phyloP scores from a whole-genome alignment of 2,888 invertebrate species.

The Cryptosula pallasiana region DNA sequence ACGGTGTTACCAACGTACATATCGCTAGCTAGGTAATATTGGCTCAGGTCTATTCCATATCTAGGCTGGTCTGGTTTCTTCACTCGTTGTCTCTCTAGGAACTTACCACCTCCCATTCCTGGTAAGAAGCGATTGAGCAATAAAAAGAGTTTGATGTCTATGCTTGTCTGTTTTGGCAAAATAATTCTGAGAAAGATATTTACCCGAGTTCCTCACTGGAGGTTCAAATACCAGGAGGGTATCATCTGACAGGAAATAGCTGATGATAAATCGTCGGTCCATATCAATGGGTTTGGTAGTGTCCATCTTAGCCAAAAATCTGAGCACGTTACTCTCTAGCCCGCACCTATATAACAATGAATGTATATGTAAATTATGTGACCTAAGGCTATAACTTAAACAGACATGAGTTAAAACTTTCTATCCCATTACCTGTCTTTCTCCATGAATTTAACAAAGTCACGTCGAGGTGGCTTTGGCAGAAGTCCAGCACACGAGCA shows the following conservation, averaged over 20 bases:
- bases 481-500: conserved; percentile 77
- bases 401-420: conserved; percentile 25
- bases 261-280: conserved; percentile 51
- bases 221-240: conserved; percentile 52
- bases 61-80: conserved; percentile 60
- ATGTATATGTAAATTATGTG: background rate
- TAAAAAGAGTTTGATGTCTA: background rate
- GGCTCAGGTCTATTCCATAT: conserved; percentile 46
- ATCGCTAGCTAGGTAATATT: conserved; percentile 48
- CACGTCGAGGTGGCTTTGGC: conserved; percentile 69
- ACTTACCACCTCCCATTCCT: conserved; percentile 54
- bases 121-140: conserved; percentile 28
- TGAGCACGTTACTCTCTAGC: conserved; percentile 69
- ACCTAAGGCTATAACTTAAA: background rate
- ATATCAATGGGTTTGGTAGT: conserved; percentile 60
- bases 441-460: conserved; percentile 74
- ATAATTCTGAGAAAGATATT: too few species aligned
- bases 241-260: conserved; percentile 53
- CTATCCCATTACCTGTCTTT: conserved; percentile 61
- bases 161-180: background rate
- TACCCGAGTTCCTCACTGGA: conserved; percentile 52
- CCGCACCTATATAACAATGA: conserved; percentile 56
- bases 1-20: conserved; percentile 49
- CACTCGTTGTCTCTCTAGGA: conserved; percentile 50
- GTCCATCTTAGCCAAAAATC: conserved; percentile 73